Evolutionary conservation across 2,888 invertebrate species (phyloP).

Genomic region (Crematogaster levior): DNA sequence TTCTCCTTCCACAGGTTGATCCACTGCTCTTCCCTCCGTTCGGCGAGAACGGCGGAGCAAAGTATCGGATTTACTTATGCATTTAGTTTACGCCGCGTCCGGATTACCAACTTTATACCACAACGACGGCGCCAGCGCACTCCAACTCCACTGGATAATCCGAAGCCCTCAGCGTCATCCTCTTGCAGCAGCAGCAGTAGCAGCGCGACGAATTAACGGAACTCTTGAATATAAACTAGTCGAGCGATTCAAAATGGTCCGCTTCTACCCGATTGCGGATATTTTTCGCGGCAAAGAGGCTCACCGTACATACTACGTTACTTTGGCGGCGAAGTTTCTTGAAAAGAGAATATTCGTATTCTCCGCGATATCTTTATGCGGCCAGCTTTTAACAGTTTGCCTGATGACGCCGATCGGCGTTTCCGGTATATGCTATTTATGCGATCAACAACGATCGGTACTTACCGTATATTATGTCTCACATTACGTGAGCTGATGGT

Average conservation of each 20-base stretch:
- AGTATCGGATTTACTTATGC: conserved; percentile 76
- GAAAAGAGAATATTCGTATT: conserved; percentile 12
- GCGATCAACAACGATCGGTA: conserved; percentile 18
- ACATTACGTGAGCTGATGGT: background rate
- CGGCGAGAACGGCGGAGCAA: conserved; percentile 53
- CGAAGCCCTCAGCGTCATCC: conserved; percentile 58
- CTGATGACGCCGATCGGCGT: conserved; percentile 12
- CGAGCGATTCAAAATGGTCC: conserved; percentile 43
- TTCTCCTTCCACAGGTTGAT: conserved; percentile 14
- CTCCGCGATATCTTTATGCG: conserved; percentile 33
- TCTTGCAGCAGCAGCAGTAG: conserved; percentile 10
- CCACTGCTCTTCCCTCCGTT: conserved; percentile 13
- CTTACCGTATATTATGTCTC: conserved; percentile 28
- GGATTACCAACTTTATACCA: conserved; percentile 69
- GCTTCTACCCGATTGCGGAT: conserved; percentile 33
- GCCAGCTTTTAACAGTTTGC: conserved; percentile 28
- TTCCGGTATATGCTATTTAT: conserved; percentile 25
- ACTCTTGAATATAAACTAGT: conserved; percentile 66
- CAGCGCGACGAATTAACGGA: conserved; percentile 70
- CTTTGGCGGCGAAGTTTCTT: conserved; percentile 9
- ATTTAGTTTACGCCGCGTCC: conserved; percentile 71
- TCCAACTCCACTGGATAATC: conserved; percentile 55
- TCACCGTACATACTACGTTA: conserved; percentile 32
- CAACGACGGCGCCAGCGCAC: conserved; percentile 44
- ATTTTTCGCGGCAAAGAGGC: conserved; percentile 22